phyloP scores from a whole-genome alignment of 2,888 invertebrate species.

The Stegophylla sp. region DNA sequence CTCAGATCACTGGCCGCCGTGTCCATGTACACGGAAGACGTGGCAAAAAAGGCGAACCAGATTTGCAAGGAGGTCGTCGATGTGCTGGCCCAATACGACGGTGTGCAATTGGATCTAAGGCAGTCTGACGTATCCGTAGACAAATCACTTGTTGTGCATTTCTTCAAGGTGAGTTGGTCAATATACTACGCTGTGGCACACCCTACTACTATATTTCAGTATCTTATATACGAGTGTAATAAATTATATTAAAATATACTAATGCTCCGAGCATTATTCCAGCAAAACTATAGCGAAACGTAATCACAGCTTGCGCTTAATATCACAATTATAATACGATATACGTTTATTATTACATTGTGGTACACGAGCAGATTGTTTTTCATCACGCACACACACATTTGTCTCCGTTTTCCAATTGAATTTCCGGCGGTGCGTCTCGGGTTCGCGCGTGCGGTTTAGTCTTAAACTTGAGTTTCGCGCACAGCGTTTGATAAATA shows the following conservation, averaged over 20 bases:
- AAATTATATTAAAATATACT: too few species aligned
- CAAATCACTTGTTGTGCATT: conserved; percentile 48
- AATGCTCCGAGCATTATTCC: conserved; percentile 1
- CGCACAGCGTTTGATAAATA: background rate
- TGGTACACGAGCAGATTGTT: background rate
- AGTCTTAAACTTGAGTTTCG: conserved; percentile 19
- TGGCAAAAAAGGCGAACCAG: conserved; percentile 41
- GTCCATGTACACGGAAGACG: conserved; percentile 43
- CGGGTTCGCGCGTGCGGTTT: background rate
- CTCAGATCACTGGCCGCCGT: conserved; percentile 45
- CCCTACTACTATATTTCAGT: conserved; percentile 1
- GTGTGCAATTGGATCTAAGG: conserved; percentile 44
- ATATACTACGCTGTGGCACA: conserved; percentile 15
- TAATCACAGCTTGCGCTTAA: background rate
- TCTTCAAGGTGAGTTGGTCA: conserved; percentile 52
- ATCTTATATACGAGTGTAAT: too few species aligned
- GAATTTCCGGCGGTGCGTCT: background rate
- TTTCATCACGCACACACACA: too few species aligned
- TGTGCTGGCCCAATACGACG: conserved; percentile 32
- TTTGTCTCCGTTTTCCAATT: too few species aligned
- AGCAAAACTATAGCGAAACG: conserved; percentile 2
- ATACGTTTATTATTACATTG: background rate
- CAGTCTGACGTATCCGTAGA: conserved; percentile 52
- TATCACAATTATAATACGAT: background rate
- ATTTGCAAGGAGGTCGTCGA: conserved; percentile 47